phyloP scores from a whole-genome alignment of 2,888 invertebrate genomes.

The Protodeltote pygarga region DNA sequence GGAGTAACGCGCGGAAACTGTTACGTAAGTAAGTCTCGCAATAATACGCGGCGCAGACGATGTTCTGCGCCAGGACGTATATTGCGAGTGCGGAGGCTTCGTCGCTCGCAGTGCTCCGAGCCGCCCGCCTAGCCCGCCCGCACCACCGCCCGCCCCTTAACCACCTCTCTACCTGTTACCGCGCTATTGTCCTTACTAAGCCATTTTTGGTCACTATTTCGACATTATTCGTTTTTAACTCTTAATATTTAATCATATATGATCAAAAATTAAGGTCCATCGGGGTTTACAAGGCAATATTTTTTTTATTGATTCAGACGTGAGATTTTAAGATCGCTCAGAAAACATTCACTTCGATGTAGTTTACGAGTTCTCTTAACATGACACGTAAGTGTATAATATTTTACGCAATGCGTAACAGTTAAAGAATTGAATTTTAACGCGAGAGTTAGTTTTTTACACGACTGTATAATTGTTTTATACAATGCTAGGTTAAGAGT shows the following conservation, averaged over 20 bases:
- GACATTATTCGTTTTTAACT: conserved; percentile 34
- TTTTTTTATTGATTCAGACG: conserved; percentile 49
- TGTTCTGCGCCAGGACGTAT: conserved; percentile 67
- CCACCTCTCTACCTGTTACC: conserved; percentile 49
- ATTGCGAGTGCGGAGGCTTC: conserved; percentile 75
- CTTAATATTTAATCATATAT: conserved; percentile 17
- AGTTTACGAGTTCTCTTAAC: conserved; percentile 59
- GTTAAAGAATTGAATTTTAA: conserved; percentile 32
- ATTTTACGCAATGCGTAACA: conserved; percentile 69
- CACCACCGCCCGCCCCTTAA: conserved; percentile 15
- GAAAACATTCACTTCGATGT: conserved; percentile 55
- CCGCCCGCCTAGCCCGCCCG: conserved; percentile 48
- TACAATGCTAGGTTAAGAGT: no score
- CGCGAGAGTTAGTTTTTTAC: background rate
- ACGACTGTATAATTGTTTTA: no score
- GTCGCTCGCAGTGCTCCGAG: conserved; percentile 47
- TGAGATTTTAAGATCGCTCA: conserved; percentile 59
- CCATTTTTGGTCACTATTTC: conserved; percentile 52
- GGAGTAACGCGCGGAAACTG: conserved; percentile 64
- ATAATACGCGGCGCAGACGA: conserved; percentile 69
- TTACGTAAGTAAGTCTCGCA: conserved; percentile 78
- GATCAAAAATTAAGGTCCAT: conserved; percentile 28
- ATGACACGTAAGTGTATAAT: conserved; percentile 51
- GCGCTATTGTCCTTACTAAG: conserved; percentile 51
- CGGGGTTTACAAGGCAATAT: conserved; percentile 33